These are phyloP conservation scores for Drosophila dives DNA, from an alignment of 2,888 invertebrate species.

Conservation along the genomic window DNA sequence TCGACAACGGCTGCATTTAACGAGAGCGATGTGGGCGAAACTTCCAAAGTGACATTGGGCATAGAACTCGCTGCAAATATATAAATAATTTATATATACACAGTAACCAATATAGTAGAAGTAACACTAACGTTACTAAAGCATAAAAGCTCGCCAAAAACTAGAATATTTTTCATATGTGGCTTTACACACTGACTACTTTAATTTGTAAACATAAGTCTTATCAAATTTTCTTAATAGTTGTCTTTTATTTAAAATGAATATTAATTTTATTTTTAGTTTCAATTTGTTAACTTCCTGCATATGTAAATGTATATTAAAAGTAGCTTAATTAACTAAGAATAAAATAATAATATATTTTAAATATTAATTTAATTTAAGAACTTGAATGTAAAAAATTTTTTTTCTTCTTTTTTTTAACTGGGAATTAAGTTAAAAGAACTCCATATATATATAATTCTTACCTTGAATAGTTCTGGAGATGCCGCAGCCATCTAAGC, in stretches of 20 bases:
- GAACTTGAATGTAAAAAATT: background rate
- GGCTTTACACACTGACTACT: background rate
- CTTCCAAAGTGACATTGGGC: conserved; percentile 41
- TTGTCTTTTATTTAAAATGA: background rate
- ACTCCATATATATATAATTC: background rate
- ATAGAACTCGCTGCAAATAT: conserved; percentile 54
- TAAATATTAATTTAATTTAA: background rate
- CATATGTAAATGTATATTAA: background rate
- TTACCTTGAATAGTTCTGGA: conserved; percentile 53
- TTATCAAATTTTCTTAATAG: background rate
- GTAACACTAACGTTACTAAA: background rate
- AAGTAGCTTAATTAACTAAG: no score
- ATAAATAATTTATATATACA: background rate
- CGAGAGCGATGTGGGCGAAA: conserved; percentile 18
- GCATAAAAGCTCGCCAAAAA: background rate
- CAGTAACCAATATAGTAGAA: background rate
- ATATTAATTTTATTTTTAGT: background rate
- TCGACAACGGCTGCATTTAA: conserved; percentile 44
- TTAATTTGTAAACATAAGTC: background rate
- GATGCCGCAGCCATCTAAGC: conserved; percentile 38
- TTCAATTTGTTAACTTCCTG: background rate
- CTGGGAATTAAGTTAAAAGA: background rate
- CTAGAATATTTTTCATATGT: no score
- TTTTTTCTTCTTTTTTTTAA: background rate
- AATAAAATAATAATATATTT: background rate